Base-by-base conservation (phyloP, 2,113 vertebrate genomes). In the Stictonetta naevosa region DNA sequence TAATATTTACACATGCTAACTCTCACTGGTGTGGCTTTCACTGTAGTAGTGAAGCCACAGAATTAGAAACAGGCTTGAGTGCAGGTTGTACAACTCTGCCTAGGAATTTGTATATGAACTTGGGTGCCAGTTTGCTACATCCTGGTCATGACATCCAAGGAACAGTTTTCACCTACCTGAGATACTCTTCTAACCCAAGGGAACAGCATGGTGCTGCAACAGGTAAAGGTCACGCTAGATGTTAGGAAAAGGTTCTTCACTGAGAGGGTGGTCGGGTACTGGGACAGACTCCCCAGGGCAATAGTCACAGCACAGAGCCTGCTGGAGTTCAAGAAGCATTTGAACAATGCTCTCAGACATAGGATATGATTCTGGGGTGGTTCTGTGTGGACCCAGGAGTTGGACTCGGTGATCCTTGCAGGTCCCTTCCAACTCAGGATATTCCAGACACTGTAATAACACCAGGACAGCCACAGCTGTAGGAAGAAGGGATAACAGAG, bases 111-210 rank as follows among this genome's bases (percentile, higher is more conserved):
- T 13, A 20, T 40, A 56, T 4, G 9, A 68, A 48, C 3, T 4
- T 10, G 3, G 14, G 16, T 74, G 25, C 26, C 66, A 33, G 13
- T 63, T 68, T 0, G 0, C 52, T 62, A 31, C 0, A 1, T 23
- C 42, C 34, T 42, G 9, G 26, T 31, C 60, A 33, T 36, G 23
- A 33, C 21, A 40, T 40, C 38, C 33, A 68, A 8, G 3, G 13
- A 42, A 82, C 73, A 40, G 25, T 38, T 86, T 73, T 73, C 76
- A 75, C 75, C 18, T 48, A 46, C n/a, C 42, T 33, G 33, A 64
- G 13, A 62, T 17, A 18, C 13, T 40, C 50, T 7, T 16, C 36
- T 4, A 52, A 52, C 23, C 13, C 25, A 52, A 26, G 50, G 50
- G 50, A 52, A 52, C 23, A 25, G 50, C 50, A 52, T 52, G 12